Base-by-base conservation (phyloP, 2,113 vertebrate genomes). In the Tonatia bakeri region DNA sequence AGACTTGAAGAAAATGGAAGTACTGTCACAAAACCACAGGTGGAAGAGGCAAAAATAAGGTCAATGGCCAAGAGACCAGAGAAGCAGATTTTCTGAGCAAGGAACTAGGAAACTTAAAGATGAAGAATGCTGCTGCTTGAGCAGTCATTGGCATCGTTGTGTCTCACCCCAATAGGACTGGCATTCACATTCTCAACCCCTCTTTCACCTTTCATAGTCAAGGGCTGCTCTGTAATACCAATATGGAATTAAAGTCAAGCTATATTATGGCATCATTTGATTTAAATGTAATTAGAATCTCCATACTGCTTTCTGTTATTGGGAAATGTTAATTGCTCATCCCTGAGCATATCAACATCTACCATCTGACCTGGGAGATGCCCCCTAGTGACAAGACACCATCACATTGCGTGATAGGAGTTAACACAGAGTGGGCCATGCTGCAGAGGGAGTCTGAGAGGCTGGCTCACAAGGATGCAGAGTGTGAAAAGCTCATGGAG, bases 261-360 rank as follows among this genome's bases (percentile, higher is more conserved):
- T 98, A 99, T 12, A 99, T 75, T 99, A 99, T 0, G 99, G 99
- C 43, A 99, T 99, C 79, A 99, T 99, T 99, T 2, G 99, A 99
- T 9, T 99, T 99, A 36, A 99, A 99, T 24, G 99, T 99, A 96
- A 99, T 99, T 36, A 99, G 99, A 54, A 99, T 99, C 95, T 99
- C 99, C 69, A 99, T 99, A 99, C 98, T 99, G 91, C 97, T 99
- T 82, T 99, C 99, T 2, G 99, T 99, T 10, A 99, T 99, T 2
- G 99, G 99, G 69, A 99, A 99, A 45, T 98, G 99, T 28, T 99
- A 99, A 94, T 98, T 99, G 93, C 99, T 99, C 61, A 99, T 99
- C 96, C 99, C 99, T 0, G 99, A 99, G 97, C 99, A 99, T 97
- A 99, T 99, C 13, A 99, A 99, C 98, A 99, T 99, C 97, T 99